Evolutionary conservation across 2,888 invertebrate genomes (phyloP), one percentile per base, ranked within the genome.

Genomic region (Acrobasis consociella): DNA sequence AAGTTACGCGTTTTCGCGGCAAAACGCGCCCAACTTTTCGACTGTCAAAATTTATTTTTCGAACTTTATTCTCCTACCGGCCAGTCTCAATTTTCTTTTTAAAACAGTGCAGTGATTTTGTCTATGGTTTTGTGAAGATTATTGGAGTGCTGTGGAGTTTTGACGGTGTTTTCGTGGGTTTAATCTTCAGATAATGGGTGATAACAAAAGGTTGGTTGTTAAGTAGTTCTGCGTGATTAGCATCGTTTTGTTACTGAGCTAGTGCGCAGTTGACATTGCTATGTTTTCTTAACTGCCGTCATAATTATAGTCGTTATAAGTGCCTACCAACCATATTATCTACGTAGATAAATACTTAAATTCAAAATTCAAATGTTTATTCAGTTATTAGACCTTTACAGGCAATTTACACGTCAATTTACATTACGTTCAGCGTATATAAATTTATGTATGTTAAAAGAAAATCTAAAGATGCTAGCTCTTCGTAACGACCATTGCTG

Each of bases 21-120:
- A 77, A 83, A 85, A 83, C 76, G 77, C 75, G 77, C 75, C 70
- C 72, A 73, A 76, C 75, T 77, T 77, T 76, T 65, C 79, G 80
- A 77, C 69, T 75, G 72, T 74, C 75, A 72, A 68, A 72, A 58
- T 71, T 72, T 69, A 72, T 76, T 74, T 68, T 64, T 66, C 66
- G 64, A 71, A 74, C 66, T 65, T 55, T 49, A 58, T 66, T 62
- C 62, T 60, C 63, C 67, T 58, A 63, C 46, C 63, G 37, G 62
- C 60, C 46, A 65, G 64, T 67, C 42, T 51, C 15, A 52, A 62
- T 55, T 60, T 60, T 39, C 11, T 22, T 39, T 38, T 38, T 22
- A n/a, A n/a, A 7, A 31, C 5, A 46, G 49, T 62, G 62, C 9
- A n/a, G 62, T 55, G 62, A 37, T 62, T 49, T 49, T 17, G 15